Percentiles rank a stretch among this genome's conserved stretches.
Conservation (phyloP, 1,140 invertebrate species). For the Zaprionus capensis region DNA sequence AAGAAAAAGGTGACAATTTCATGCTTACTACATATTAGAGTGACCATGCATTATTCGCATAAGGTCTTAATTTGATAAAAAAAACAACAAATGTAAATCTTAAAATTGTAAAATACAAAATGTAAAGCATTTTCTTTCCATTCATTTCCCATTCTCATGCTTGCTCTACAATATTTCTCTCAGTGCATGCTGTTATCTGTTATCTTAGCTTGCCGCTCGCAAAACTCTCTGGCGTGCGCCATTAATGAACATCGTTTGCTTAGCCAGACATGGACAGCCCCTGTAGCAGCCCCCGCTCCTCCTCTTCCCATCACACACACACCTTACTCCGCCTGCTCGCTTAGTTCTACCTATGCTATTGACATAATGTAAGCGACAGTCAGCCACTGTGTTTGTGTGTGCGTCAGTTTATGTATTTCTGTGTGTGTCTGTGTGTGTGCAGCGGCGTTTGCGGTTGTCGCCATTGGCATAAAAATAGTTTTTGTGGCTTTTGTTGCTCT, state of each 20-base stretch:
- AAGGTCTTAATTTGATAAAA: too few species aligned
- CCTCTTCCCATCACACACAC: not conserved
- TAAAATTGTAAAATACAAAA: too few species aligned
- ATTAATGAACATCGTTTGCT: constrained; percentile 80
- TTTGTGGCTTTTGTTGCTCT: constrained; percentile 33
- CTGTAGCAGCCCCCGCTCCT: not conserved
- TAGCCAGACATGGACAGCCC: constrained; percentile 64
- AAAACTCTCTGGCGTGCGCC: constrained; percentile 70
- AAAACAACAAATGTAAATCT: too few species aligned
- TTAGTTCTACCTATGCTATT: constrained; percentile 59
- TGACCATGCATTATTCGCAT: not conserved
- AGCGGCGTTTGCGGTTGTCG: constrained; percentile 55
- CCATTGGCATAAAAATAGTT: constrained; percentile 77
- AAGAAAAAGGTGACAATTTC: not conserved
- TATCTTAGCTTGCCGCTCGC: constrained; percentile 46
- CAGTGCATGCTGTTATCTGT: constrained; percentile 49
- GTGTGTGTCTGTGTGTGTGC: constrained; percentile 16
- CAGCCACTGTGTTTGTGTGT: constrained; percentile 21
- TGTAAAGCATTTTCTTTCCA: too few species aligned
- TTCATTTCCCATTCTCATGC: not conserved
- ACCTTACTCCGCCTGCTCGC: not conserved
- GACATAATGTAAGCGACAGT: constrained; percentile 74
- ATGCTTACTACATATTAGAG: not conserved
- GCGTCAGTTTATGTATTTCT: constrained; percentile 10
- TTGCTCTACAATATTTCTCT: constrained; percentile 3